Percentiles rank a stretch among this genome's conserved stretches.
phyloP scores from a whole-genome alignment of 2,113 vertebrate genomes.

The Lota lota region DNA sequence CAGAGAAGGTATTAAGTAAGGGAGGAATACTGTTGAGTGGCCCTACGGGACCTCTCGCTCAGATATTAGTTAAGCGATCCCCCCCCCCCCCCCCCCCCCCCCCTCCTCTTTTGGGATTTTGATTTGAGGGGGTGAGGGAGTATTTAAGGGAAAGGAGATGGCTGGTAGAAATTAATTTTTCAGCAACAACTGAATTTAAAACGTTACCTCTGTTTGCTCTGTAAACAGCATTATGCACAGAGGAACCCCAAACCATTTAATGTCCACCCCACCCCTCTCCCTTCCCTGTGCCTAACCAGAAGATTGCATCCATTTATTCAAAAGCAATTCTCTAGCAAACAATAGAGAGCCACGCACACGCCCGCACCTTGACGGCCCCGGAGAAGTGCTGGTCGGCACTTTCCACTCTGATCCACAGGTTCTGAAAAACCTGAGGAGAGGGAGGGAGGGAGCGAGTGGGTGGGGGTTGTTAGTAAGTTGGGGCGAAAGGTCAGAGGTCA shows the following conservation, averaged over 20 bases:
- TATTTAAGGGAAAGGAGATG: too few relatives aligned
- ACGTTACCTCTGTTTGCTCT: conserved; percentile 15
- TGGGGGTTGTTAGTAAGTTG: conserved; percentile 11
- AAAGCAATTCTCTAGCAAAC: background rate
- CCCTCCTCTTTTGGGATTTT: too few relatives aligned
- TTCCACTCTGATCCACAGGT: background rate
- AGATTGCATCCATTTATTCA: conserved; percentile 7
- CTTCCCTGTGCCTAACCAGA: background rate
- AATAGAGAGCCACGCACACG: background rate
- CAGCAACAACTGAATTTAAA: conserved; percentile 39
- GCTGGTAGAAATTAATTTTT: conserved; percentile 1
- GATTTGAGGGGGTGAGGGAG: too few relatives aligned
- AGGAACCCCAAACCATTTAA: background rate
- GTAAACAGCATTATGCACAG: conserved; percentile 22
- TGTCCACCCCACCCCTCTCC: too few relatives aligned
- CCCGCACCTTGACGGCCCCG: background rate
- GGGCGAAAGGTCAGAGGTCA: conserved; percentile 37
- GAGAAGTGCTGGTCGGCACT: background rate
- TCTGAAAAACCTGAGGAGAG: conserved; percentile 28
- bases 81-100: too few relatives aligned
- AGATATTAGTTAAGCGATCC: conserved; percentile 20
- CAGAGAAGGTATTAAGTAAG: conserved; percentile 3
- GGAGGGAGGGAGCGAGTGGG: conserved; percentile 12
- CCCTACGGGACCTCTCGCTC: conserved; percentile 31
- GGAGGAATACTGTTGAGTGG: conserved; percentile 39